Evolutionary conservation across 1,140 invertebrate genomes (phyloP).

Genomic region (Matsumurasca onukii): DNA sequence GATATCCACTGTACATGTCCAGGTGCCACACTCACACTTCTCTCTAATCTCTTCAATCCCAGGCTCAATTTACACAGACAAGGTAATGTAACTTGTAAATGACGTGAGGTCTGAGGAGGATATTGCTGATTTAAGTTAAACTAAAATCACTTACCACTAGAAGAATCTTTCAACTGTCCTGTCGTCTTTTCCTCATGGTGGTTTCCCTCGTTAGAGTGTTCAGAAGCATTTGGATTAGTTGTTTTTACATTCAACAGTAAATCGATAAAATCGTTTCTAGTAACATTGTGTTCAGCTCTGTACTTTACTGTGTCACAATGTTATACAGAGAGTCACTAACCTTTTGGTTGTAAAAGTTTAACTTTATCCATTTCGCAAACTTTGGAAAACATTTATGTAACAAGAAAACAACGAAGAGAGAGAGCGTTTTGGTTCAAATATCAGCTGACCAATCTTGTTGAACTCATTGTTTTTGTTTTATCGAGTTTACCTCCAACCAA

Average conservation of each 20-base stretch:
- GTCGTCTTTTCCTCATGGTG: too few relatives aligned
- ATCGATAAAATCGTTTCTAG: constrained; percentile 57
- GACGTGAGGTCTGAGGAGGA: too few relatives aligned
- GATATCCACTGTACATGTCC: too few relatives aligned
- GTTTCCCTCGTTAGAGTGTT: too few relatives aligned
- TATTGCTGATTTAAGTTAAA: too few relatives aligned
- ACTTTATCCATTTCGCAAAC: background rate
- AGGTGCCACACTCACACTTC: too few relatives aligned
- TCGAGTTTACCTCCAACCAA: constrained; percentile 47
- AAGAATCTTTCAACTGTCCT: too few relatives aligned
- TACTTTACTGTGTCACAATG: constrained; percentile 56
- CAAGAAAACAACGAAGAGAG: background rate
- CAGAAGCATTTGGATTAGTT: too few relatives aligned
- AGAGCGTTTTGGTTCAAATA: background rate
- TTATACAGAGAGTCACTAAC: constrained; percentile 47
- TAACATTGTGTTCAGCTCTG: constrained; percentile 52
- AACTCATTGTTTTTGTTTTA: constrained; percentile 46
- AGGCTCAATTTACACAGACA: too few relatives aligned
- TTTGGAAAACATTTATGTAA: background rate
- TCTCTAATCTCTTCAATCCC: too few relatives aligned
- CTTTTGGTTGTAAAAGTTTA: background rate
- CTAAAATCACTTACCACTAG: too few relatives aligned
- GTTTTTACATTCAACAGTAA: constrained; percentile 54
- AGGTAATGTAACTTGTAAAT: too few relatives aligned
- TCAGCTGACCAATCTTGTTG: constrained; percentile 36